These are phyloP conservation scores for Malurus splendens DNA, from an alignment of 2,797 vertebrate genomes.

Conservation along the genomic window DNA sequence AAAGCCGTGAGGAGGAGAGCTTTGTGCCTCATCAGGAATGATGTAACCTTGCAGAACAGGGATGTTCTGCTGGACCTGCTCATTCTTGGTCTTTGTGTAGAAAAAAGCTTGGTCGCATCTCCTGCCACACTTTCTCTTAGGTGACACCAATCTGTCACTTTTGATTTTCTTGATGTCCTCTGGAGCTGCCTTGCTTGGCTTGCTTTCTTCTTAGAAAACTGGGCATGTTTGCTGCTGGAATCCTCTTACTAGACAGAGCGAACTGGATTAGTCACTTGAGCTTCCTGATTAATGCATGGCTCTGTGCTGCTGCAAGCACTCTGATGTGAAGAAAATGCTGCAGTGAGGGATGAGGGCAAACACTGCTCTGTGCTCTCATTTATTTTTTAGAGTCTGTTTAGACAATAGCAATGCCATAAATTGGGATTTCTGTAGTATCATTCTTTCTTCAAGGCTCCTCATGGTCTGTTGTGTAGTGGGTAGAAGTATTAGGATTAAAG, in stretches of 20 bases:
- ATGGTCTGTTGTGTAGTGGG: neutral
- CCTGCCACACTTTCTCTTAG: neutral
- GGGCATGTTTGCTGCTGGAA: slow-evolving; percentile 40
- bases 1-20: neutral
- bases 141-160: slow-evolving; percentile 62
- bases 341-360: neutral
- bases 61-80: neutral
- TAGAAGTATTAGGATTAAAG: neutral
- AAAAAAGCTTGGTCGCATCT: neutral
- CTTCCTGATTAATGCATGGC: slow-evolving; percentile 54
- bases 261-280: slow-evolving; percentile 55
- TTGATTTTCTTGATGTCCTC: slow-evolving; percentile 30
- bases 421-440: neutral
- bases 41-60: neutral
- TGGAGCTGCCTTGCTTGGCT: slow-evolving; percentile 21
- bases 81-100: neutral
- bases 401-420: neutral
- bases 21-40: neutral
- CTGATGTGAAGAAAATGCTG: neutral
- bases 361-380: neutral
- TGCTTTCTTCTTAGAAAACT: slow-evolving; percentile 53
- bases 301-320: neutral
- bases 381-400: neutral
- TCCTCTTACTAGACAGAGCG: slow-evolving; percentile 57
- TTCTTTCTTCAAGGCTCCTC: neutral